A percentile compares a stretch with the other conserved stretches of the same genome.
Conservation (phyloP, 2,888 invertebrate genomes). For the Napeogenes sylphis region DNA sequence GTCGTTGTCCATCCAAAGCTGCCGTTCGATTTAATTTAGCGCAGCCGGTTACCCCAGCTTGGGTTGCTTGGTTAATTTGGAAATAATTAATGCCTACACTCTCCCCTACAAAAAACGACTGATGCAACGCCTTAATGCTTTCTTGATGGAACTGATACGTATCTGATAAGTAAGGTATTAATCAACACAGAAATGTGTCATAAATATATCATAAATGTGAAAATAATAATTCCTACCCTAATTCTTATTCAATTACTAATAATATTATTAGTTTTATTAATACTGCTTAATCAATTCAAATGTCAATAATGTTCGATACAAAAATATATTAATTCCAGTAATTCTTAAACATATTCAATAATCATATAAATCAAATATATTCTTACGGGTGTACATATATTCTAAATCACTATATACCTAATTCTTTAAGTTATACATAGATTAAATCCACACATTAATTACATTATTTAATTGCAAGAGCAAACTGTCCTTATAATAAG, state of each 20-base stretch:
- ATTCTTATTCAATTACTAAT: too few relatives aligned
- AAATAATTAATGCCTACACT: constrained; percentile 66
- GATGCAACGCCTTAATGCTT: constrained; percentile 37
- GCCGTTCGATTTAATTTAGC: constrained; percentile 71
- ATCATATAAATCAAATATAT: too few relatives aligned
- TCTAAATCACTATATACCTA: too few relatives aligned
- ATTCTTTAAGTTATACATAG: too few relatives aligned
- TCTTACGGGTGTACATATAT: too few relatives aligned
- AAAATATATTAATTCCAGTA: too few relatives aligned
- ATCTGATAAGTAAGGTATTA: constrained; percentile 5
- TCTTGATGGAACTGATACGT: constrained; percentile 33
- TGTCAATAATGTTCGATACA: too few relatives aligned
- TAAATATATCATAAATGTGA: neutral
- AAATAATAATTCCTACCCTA: neutral
- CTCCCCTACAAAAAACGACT: constrained; percentile 48
- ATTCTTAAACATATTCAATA: too few relatives aligned
- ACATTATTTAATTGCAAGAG: too few relatives aligned
- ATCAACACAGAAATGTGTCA: neutral
- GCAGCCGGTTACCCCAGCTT: constrained; percentile 57
- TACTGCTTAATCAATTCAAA: too few relatives aligned
- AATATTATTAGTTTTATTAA: too few relatives aligned
- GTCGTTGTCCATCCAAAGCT: constrained; percentile 56
- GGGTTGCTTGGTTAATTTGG: constrained; percentile 67
- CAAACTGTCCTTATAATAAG: neutral
- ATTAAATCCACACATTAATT: too few relatives aligned